Percentiles rank a stretch among this genome's conserved stretches.
phyloP scores from a whole-genome alignment of 2,113 vertebrate genomes.

The Trogon surrucura region DNA sequence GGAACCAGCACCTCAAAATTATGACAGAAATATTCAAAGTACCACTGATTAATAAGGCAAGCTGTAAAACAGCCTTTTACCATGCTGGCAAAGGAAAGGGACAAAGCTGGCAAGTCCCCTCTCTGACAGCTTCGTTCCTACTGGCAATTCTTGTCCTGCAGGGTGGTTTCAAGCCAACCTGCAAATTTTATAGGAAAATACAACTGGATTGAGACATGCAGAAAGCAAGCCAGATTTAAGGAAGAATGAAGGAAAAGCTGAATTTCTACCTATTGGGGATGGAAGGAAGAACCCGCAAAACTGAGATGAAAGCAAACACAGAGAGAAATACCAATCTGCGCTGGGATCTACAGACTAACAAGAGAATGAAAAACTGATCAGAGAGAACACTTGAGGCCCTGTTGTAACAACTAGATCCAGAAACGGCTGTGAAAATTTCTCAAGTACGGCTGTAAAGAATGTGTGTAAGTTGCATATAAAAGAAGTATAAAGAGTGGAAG shows the following conservation, averaged over 20 bases:
- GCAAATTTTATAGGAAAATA: neutral
- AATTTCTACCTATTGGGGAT: neutral
- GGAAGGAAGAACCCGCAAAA: neutral
- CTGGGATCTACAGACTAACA: neutral
- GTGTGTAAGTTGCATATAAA: neutral
- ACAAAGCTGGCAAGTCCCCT: neutral
- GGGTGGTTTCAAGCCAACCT: neutral
- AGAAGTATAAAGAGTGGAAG: neutral
- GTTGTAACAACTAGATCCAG: neutral
- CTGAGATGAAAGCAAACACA: accelerated
- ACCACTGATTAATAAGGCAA: neutral
- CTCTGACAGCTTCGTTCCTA: neutral
- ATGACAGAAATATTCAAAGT: neutral
- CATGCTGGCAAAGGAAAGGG: neutral
- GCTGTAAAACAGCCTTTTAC: neutral
- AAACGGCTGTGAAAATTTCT: neutral
- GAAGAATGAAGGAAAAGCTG: neutral
- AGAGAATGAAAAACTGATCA: neutral
- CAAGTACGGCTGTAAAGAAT: neutral
- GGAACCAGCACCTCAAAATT: neutral
- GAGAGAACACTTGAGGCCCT: neutral
- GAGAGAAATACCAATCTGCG: neutral
- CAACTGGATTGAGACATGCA: neutral
- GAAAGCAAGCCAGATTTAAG: neutral
- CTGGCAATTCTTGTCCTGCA: neutral